Evolutionary conservation across 2,113 vertebrate species (phyloP).

Genomic region (Nettapus auritus): DNA sequence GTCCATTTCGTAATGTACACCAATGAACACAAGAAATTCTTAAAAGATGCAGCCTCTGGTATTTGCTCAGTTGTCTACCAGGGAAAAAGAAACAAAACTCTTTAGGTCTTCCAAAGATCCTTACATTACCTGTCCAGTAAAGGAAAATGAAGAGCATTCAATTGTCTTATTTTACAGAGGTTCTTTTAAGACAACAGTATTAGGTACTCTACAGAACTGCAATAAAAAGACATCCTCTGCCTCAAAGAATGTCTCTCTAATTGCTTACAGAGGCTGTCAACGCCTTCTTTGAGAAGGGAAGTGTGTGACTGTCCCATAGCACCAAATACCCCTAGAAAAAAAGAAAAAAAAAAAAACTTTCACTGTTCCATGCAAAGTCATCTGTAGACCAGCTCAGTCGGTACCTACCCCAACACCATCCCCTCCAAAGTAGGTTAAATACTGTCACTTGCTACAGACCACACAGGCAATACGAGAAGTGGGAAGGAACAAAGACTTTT

Average conservation of each 20-base stretch:
- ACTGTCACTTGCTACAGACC: not conserved
- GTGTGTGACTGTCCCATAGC: not conserved
- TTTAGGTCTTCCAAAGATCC: not conserved
- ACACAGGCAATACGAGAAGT: not conserved
- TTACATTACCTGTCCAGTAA: not conserved
- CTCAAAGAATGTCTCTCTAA: constrained; percentile 18
- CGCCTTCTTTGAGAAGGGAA: not conserved
- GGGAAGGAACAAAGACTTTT: not conserved
- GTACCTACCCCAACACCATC: not conserved
- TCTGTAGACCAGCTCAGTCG: not conserved
- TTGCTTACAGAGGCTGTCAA: constrained; percentile 30
- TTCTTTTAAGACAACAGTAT: not conserved
- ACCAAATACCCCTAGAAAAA: not conserved
- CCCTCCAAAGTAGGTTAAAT: not conserved
- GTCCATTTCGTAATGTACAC: not conserved
- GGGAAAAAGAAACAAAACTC: not conserved
- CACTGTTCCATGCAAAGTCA: not conserved
- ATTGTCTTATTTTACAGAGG: not conserved
- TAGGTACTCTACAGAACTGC: not conserved
- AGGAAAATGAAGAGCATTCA: not conserved
- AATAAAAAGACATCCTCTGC: constrained; percentile 13
- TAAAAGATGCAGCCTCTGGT: not conserved
- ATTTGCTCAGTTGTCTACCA: not conserved
- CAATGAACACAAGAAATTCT: not conserved
- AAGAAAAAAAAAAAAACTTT: too few relatives aligned